Conservation (phyloP, 37 sponge, comb jelly and placozoan species). For the Halichondria panicea region DNA sequence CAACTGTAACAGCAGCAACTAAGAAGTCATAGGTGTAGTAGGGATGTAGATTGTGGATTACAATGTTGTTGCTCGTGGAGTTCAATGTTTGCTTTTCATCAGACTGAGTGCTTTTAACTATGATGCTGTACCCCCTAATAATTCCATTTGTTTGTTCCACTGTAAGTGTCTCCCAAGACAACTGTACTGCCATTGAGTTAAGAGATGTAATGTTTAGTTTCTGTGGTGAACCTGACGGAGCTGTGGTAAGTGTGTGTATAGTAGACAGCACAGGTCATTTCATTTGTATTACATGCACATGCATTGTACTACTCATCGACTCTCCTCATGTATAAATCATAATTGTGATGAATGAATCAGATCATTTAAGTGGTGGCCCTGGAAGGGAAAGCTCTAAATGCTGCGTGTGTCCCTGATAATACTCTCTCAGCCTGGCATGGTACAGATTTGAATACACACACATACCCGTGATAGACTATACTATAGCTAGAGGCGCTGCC, state of each 20-base stretch:
- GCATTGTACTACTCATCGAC: too few relatives aligned
- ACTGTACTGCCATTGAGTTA: constrained; percentile 6
- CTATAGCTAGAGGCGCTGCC: too few relatives aligned
- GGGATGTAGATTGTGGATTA: neutral
- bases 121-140: neutral
- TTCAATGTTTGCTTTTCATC: neutral
- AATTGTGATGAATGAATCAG: too few relatives aligned
- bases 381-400: too few relatives aligned
- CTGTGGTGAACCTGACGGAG: constrained; percentile 11
- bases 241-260: neutral
- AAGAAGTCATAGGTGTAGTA: constrained; percentile 1
- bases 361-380: too few relatives aligned
- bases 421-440: too few relatives aligned
- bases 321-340: too few relatives aligned
- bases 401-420: too few relatives aligned
- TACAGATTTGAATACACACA: too few relatives aligned
- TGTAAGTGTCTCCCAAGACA: constrained; percentile 20
- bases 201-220: neutral
- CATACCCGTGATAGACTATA: too few relatives aligned
- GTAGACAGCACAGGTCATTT: too few relatives aligned
- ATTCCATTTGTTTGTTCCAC: constrained; percentile 9
- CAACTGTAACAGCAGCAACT: constrained; percentile 6
- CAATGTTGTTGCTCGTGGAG: neutral
- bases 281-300: too few relatives aligned
- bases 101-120: neutral